A percentile compares a stretch with the other conserved stretches of the same genome.
Conservation (phyloP, 2,797 vertebrate genomes). For the Salarias fasciatus region DNA sequence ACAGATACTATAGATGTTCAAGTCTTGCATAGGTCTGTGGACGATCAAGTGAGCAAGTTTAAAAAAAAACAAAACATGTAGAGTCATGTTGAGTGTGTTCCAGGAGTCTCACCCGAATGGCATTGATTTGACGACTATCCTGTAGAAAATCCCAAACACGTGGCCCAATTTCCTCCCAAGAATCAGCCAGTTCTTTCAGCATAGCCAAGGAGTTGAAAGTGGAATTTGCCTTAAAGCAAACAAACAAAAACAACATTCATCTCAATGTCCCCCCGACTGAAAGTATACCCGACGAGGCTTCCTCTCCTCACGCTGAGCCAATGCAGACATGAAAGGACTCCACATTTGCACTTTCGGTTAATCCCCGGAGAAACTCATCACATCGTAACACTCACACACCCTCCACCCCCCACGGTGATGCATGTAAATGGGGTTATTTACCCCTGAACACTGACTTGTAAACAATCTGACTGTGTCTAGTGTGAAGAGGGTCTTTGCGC, state of each 20-base stretch:
- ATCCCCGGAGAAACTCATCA: constrained; percentile 58
- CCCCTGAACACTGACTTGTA: constrained; percentile 66
- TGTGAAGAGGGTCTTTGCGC: constrained; percentile 46
- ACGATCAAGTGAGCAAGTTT: too few species aligned
- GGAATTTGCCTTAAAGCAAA: constrained; percentile 86
- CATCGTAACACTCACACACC: constrained; percentile 29
- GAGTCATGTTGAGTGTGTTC: too few species aligned
- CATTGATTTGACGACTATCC: constrained; percentile 85
- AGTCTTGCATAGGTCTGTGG: too few species aligned
- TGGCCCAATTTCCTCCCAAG: constrained; percentile 89
- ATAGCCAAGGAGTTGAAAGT: constrained; percentile 89
- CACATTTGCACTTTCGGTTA: constrained; percentile 43
- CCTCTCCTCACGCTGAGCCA: constrained; percentile 13
- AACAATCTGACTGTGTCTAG: constrained; percentile 55
- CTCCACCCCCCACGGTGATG: constrained; percentile 23
- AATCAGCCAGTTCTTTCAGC: constrained; percentile 86
- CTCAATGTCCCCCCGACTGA: constrained; percentile 10
- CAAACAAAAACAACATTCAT: constrained; percentile 14
- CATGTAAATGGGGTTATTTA: constrained; percentile 75
- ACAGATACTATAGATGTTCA: too few species aligned
- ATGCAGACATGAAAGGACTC: constrained; percentile 43
- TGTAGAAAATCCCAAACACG: constrained; percentile 89
- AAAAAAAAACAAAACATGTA: too few species aligned
- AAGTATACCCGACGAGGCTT: constrained; percentile 21
- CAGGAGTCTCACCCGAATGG: constrained; percentile 83